Conservation (phyloP, 1,140 invertebrate genomes). For the Odontomachus brunneus region DNA sequence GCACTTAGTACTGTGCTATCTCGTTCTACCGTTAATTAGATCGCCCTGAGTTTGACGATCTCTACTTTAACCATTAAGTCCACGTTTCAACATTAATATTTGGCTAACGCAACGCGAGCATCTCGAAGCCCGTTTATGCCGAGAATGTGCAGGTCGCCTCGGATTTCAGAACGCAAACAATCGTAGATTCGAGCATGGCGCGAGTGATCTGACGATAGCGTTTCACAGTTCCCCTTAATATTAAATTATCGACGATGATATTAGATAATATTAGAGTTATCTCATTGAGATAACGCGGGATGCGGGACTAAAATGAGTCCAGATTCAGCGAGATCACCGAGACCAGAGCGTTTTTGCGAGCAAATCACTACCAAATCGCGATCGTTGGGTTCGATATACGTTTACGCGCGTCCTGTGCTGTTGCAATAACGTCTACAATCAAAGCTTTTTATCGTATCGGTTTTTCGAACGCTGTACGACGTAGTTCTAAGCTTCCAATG, state of each 20-base stretch:
- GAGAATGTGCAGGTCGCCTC: background rate
- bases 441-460: slow-evolving; percentile 72
- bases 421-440: slow-evolving; percentile 80
- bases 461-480: slow-evolving; percentile 60
- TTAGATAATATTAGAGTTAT: slow-evolving; percentile 6
- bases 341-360: background rate
- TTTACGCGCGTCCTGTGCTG: slow-evolving; percentile 56
- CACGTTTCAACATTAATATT: slow-evolving; percentile 41
- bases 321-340: background rate
- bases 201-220: background rate
- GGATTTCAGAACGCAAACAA: background rate
- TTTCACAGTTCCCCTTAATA: background rate
- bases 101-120: slow-evolving; percentile 28
- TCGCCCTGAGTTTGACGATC: background rate
- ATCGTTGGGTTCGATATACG: slow-evolving; percentile 16
- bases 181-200: too few species aligned
- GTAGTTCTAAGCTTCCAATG: slow-evolving; percentile 70
- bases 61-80: background rate
- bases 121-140: slow-evolving; percentile 16
- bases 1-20: background rate
- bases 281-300: background rate
- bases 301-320: background rate
- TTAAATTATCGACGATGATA: slow-evolving; percentile 13
- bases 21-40: slow-evolving; percentile 1
- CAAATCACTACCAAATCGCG: slow-evolving; percentile 21